These are phyloP conservation scores for Oophaga sylvatica DNA, from an alignment of 2,797 vertebrate genomes.

Conservation along the genomic window DNA sequence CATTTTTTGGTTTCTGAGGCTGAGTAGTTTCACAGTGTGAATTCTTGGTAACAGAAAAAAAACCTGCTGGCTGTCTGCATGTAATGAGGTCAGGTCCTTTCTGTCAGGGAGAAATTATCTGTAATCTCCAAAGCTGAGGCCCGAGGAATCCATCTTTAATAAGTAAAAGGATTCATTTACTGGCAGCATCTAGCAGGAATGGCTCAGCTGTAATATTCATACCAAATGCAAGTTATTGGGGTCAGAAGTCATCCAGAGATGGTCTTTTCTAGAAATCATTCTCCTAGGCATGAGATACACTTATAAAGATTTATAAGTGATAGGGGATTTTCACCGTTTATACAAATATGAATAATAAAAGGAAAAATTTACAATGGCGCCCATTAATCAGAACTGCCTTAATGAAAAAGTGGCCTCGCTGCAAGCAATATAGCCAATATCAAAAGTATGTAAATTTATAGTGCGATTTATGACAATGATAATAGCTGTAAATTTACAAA, in stretches of 20 bases:
- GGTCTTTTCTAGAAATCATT: constrained; percentile 13
- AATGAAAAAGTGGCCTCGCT: no score
- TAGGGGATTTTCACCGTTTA: not conserved
- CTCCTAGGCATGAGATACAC: not conserved
- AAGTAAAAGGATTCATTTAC: constrained; percentile 48
- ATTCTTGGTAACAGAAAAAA: constrained; percentile 4
- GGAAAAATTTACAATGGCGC: no score
- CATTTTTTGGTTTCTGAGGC: not conserved
- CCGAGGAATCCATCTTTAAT: constrained; percentile 45
- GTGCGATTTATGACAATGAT: no score
- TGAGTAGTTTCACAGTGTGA: constrained; percentile 1
- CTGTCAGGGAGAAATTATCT: constrained; percentile 41
- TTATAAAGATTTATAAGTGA: not conserved
- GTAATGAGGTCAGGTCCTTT: constrained; percentile 45
- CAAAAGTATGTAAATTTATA: no score
- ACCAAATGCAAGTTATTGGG: constrained; percentile 12
- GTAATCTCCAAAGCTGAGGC: constrained; percentile 33
- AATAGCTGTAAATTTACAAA: no score
- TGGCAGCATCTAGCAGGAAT: constrained; percentile 8
- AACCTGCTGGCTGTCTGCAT: constrained; percentile 2
- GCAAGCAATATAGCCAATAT: no score
- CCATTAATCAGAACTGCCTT: no score
- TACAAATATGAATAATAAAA: not conserved
- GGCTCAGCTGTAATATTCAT: constrained; percentile 28
- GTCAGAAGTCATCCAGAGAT: constrained; percentile 15